Evolutionary conservation across 2,888 invertebrate genomes (phyloP).

Genomic region (Dimorphilus gyrociliatus): DNA sequence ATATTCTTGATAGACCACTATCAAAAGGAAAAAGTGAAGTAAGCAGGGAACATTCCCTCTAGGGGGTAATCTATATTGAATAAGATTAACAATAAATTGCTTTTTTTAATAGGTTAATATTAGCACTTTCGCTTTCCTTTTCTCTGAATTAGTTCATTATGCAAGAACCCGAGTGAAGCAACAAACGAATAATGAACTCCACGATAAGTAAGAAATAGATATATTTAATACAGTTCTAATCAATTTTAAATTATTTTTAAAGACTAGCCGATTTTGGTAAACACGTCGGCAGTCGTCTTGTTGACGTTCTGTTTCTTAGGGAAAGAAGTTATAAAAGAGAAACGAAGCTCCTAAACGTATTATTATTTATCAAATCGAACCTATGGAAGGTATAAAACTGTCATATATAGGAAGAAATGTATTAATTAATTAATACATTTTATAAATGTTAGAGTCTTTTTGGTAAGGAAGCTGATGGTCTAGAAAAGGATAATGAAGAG

Average conservation of each 20-base stretch:
- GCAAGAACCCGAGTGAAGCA: constrained; percentile 72
- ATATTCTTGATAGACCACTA: too few relatives aligned
- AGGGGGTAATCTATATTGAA: too few relatives aligned
- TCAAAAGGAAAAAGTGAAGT: too few relatives aligned
- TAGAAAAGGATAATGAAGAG: constrained; percentile 96
- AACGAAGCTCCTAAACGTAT: constrained; percentile 78
- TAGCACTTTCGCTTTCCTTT: constrained; percentile 79
- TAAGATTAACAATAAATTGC: too few relatives aligned
- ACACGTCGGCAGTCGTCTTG: constrained; percentile 78
- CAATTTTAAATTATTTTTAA: neutral
- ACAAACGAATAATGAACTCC: constrained; percentile 84
- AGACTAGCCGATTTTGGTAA: constrained; percentile 85
- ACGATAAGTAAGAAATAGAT: constrained; percentile 48
- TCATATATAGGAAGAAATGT: neutral
- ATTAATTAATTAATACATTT: neutral
- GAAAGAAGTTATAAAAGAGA: constrained; percentile 87
- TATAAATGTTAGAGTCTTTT: constrained; percentile 58
- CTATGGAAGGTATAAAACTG: constrained; percentile 68
- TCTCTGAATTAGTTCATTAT: constrained; percentile 95
- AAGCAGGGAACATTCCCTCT: too few relatives aligned
- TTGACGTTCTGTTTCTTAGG: constrained; percentile 80
- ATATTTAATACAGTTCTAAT: constrained; percentile 2
- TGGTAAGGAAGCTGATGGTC: constrained; percentile 92
- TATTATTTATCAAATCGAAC: constrained; percentile 84
- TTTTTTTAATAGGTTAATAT: constrained; percentile 46